Base-by-base conservation (phyloP, 2,888 invertebrate species). In the Coleophora deauratella region DNA sequence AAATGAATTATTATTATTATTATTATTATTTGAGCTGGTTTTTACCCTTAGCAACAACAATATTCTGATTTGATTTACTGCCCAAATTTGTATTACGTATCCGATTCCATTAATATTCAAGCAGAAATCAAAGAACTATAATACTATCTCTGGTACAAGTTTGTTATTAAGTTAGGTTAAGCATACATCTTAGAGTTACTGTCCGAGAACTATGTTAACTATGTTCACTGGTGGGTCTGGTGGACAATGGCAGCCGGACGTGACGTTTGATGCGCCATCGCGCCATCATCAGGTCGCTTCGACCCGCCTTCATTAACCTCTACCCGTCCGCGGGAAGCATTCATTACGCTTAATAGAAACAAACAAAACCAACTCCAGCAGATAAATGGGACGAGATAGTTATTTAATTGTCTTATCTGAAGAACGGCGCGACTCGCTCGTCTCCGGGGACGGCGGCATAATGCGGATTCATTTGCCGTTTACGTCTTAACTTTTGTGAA, bases 281-380 rank as follows among this genome's bases (percentile, higher is more conserved):
- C 40, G 52, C 54, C 61, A 62, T 68, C 69, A 59, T 79, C 77
- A 75, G 71, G 47, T 62, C 61, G 42, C 27, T 27, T 27, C 39
- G 44, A 42, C 54, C 58, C 52, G 63, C 59, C 77, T 74, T 73
- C 76, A 76, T 78, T 80, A 79, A 81, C 81, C 79, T 78, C 71
- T 66, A 66, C 62, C 63, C 65, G 66, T 63, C 68, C 58, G 59
- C 64, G 52, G n/a, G 49, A 61, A 59, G 64, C 74, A 76, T 78
- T 81, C 70, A 81, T 82, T 80, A 79, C 72, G 58, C 62, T 63
- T 74, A 79, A 80, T 75, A 77, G 78, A 78, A 81, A 81, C 80
- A 81, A 79, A 81, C 79, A 78, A 73, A 76, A 74, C 67, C 58
- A 70, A 72, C 72, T 72, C 66, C 61, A 60, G 59, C 72, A 71